Evolutionary conservation across 2,113 vertebrate species (phyloP).

Genomic region (Myotis davidii): DNA sequence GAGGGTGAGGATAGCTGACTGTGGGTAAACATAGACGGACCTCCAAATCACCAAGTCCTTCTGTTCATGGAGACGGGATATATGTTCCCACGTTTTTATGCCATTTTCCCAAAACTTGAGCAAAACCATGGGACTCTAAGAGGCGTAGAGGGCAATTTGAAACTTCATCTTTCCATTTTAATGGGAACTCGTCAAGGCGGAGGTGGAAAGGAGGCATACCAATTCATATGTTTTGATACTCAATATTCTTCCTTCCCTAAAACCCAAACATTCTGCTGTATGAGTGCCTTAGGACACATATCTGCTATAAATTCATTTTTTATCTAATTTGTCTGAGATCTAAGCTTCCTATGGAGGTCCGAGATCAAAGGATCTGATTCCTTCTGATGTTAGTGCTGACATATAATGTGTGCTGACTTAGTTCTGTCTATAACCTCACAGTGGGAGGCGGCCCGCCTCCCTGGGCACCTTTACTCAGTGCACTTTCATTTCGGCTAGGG

Average conservation of each 20-base stretch:
- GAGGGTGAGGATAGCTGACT: not conserved
- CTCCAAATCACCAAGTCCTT: not conserved
- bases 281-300: slow-evolving; percentile 90
- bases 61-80: not conserved
- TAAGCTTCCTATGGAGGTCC: slow-evolving; percentile 95
- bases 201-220: slow-evolving; percentile 79
- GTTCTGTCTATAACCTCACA: slow-evolving; percentile 92
- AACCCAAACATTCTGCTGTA: slow-evolving; percentile 85
- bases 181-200: slow-evolving; percentile 80
- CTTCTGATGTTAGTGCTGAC: slow-evolving; percentile 96
- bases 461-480: slow-evolving; percentile 87
- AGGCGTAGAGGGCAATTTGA: slow-evolving; percentile 61
- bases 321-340: slow-evolving; percentile 98
- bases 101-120: not conserved
- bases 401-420: slow-evolving; percentile 97
- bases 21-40: not conserved
- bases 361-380: slow-evolving; percentile 98
- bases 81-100: not conserved
- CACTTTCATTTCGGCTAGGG: slow-evolving; percentile 88
- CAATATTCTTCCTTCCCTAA: slow-evolving; percentile 83
- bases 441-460: slow-evolving; percentile 88
- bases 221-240: slow-evolving; percentile 87
- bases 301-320: slow-evolving; percentile 98
- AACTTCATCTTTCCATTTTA: slow-evolving; percentile 80
- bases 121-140: slow-evolving; percentile 20